These are phyloP conservation scores for Geotrypetes seraphini DNA, from an alignment of 2,797 vertebrate species.

Conservation along the genomic window DNA sequence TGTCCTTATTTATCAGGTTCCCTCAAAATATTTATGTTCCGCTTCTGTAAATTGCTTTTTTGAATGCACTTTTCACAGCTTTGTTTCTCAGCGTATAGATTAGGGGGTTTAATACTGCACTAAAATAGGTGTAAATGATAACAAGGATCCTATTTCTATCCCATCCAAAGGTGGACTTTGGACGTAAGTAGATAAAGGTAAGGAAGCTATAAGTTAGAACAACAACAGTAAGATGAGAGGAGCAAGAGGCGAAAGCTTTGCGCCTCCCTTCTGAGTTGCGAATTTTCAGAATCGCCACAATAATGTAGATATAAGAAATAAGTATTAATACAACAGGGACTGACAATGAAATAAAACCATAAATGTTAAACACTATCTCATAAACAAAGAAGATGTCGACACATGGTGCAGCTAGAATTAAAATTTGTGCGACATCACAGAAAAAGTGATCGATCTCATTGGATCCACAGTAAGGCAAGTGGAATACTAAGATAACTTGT, in stretches of 20 bases:
- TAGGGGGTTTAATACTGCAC: background rate
- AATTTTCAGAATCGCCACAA: slow-evolving; percentile 22
- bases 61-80: background rate
- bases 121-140: background rate
- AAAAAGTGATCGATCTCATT: slow-evolving; percentile 26
- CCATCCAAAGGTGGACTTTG: background rate
- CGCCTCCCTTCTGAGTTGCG: slow-evolving; percentile 8
- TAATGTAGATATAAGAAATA: slow-evolving; percentile 5
- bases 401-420: slow-evolving; percentile 10
- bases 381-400: too few relatives aligned
- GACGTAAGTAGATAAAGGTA: slow-evolving; percentile 27
- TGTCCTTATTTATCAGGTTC: too few relatives aligned
- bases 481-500: slow-evolving; percentile 18
- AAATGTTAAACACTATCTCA: too few relatives aligned
- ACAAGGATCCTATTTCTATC: slow-evolving; percentile 4
- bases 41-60: background rate
- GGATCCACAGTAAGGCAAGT: slow-evolving; percentile 22
- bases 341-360: too few relatives aligned
- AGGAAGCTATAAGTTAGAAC: slow-evolving; percentile 26
- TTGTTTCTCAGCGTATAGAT: background rate
- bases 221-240: slow-evolving; percentile 18
- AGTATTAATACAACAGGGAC: too few relatives aligned
- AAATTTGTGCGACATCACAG: slow-evolving; percentile 26
- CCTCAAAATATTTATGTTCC: too few relatives aligned
- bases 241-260: slow-evolving; percentile 19